Conservation (phyloP, 2,888 invertebrate genomes). For the Schizaphis graminum region DNA sequence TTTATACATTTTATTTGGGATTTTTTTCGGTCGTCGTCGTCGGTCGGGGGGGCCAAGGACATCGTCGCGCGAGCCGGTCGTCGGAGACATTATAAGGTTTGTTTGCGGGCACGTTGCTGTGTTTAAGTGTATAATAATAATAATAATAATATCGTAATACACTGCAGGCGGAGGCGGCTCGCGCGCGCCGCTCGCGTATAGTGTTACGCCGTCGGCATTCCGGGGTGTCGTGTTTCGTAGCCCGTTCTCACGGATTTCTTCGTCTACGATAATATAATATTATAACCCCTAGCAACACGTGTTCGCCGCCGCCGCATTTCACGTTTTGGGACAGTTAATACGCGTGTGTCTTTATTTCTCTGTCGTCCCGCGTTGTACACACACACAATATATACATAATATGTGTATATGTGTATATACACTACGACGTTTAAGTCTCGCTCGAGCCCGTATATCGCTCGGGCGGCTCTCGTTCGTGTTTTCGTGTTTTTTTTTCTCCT, state of each 20-base stretch:
- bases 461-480: neutral
- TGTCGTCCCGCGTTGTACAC: neutral
- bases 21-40: neutral
- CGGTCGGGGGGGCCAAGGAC: constrained; percentile 49
- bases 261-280: constrained; percentile 14
- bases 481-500: neutral
- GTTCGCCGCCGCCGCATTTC: constrained; percentile 39
- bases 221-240: constrained; percentile 63
- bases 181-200: constrained; percentile 35
- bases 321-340: constrained; percentile 49
- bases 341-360: constrained; percentile 53
- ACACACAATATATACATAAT: neutral
- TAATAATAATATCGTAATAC: neutral
- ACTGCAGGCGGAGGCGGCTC: constrained; percentile 41
- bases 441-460: neutral
- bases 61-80: neutral
- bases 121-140: constrained; percentile 23
- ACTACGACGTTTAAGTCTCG: constrained; percentile 8
- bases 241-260: constrained; percentile 62
- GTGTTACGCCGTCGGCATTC: constrained; percentile 64
- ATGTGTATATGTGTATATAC: neutral
- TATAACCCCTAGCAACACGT: constrained; percentile 56
- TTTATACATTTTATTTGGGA: constrained; percentile 18
- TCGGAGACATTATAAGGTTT: constrained; percentile 50
- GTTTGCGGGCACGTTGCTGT: constrained; percentile 46